Evolutionary conservation across 2,888 invertebrate species (phyloP), one percentile per base, ranked within the genome.

Genomic region (Hetaerina titia): DNA sequence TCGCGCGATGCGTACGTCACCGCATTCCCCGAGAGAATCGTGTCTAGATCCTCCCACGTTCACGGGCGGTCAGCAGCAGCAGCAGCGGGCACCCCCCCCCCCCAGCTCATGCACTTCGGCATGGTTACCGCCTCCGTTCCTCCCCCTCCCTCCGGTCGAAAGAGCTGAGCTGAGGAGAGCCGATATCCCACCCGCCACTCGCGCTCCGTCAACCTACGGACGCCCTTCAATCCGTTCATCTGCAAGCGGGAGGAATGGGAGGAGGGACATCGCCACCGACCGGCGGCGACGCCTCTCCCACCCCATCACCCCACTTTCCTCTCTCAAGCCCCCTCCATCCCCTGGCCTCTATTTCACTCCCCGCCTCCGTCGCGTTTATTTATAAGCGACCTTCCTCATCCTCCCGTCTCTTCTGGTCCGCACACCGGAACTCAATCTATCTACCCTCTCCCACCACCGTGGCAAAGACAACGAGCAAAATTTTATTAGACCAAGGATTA

Each of bases 311-410:
- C 15, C 60, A 15, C 11, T 60, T 15, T 15, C 13, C 60, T 60
- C 15, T 15, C 60, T 15, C 60, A 60, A 60, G 60, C 15, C 81
- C 81, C 31, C 81, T 6, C 81, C 31, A 15, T 8, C 69, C 69
- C 69, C 19, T 6, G 17, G 8, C 7, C 69, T 5, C 69, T n/a
- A 19, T n/a, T n/a, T 9, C 4, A 6, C 31, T 4, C 22, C 81
- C 81, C 25, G 11, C 7, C 81, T 13, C 31, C 81, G 8, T 9
- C 81, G 15, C 25, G 81, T 81, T 45, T 45, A 81, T 81, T 81
- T 81, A 81, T 81, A 81, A 81, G 81, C 31, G 81, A 31, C 81
- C 81, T 81, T 81, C 81, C 81, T 31, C 81, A 81, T 6, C n/a
- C 74, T n/a, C 8, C n/a, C 13, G 8, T 25, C 69, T 8, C 74